Evolutionary conservation across 2,797 vertebrate species (phyloP), one percentile per base, ranked within the genome.

Genomic region (Gymnocypris eckloni): DNA sequence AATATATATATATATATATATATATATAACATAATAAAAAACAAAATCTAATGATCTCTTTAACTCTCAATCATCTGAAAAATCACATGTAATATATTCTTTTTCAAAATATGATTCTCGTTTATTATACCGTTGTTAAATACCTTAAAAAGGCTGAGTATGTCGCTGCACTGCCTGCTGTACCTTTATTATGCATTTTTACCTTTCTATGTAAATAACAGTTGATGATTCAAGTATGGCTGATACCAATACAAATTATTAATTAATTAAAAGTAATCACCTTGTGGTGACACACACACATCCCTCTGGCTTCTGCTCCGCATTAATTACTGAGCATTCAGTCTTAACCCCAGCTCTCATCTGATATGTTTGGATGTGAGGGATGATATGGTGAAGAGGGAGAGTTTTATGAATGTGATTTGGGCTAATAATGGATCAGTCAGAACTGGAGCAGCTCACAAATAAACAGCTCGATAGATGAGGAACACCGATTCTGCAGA

Each of bases 401-500:
- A 41, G 45, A 82, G 80, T 33, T 83, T 83, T 79, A 67, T 45
- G 33, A 43, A 82, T 69, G 78, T 66, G 70, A 83, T 67, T 50
- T 28, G 9, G 39, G 59, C 77, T 83, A 41, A 78, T 28, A 86
- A 81, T 73, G 75, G 52, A 78, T 33, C 71, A 82, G 67, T 66
- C 39, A 72, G n/a, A 73, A 59, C 37, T 22, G 56, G 69, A 81
- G 56, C 37, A 85, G 66, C 41, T 15, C 45, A 37, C 71, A 70
- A 79, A 87, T 84, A 81, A 81, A 81, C 61, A 76, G 48, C 33
- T 54, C 20, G 2, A 78, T 70, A 76, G 33, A 66, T 25, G 56
- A 76, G 59, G 56, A 75, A 83, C 41, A 64, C 43, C 0, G 15
- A 45, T 61, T 79, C 81, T n/a, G 6, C 56, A 66, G 33, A 77